phyloP scores from a whole-genome alignment of 2,113 vertebrate genomes.

The Telmatochromis sp. region DNA sequence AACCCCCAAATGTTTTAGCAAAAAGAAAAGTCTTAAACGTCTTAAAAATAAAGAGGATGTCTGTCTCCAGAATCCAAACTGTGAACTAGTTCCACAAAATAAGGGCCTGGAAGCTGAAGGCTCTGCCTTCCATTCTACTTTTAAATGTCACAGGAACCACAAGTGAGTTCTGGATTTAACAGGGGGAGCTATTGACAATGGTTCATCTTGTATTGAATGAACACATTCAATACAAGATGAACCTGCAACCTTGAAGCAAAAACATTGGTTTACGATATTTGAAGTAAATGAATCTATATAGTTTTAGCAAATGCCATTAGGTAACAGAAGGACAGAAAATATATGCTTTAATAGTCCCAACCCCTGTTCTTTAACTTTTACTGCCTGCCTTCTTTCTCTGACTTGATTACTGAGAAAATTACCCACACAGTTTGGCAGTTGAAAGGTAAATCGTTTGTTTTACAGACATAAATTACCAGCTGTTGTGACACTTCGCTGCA shows the following conservation, averaged over 20 bases:
- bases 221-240: neutral
- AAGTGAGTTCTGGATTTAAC: neutral
- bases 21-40: neutral
- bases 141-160: neutral
- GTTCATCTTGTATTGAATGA: neutral
- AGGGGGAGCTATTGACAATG: neutral
- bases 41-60: neutral
- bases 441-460: slow-evolving; percentile 37
- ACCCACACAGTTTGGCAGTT: neutral
- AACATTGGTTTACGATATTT: neutral
- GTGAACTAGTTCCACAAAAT: neutral
- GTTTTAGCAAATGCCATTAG: neutral
- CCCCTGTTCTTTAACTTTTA: slow-evolving; percentile 16
- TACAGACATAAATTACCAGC: slow-evolving; percentile 42
- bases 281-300: neutral
- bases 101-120: neutral
- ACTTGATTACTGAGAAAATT: slow-evolving; percentile 7
- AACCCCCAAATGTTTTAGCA: neutral
- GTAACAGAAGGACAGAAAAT: neutral
- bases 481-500: slow-evolving; percentile 18
- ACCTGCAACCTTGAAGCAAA: neutral
- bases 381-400: neutral
- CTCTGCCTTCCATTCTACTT: neutral
- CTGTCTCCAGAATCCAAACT: neutral
- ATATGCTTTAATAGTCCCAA: neutral